These are phyloP conservation scores for Holothuria scabra DNA, from an alignment of 53 echinoderm and acorn worm genomes.

Conservation along the genomic window DNA sequence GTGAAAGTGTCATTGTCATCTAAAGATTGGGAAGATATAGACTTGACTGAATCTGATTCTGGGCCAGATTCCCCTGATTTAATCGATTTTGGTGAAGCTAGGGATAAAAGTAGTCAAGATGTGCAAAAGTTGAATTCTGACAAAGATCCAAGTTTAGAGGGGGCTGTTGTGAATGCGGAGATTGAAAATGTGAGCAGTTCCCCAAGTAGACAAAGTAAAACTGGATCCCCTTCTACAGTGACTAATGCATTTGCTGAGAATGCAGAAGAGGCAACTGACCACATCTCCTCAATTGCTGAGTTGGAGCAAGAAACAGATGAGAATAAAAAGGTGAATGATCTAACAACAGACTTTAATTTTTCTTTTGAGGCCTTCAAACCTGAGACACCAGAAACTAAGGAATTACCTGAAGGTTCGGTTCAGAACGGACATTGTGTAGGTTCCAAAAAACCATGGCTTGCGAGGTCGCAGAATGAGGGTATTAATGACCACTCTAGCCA, in stretches of 20 bases:
- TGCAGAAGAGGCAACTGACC: neutral
- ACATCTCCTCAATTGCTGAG: constrained; percentile 13
- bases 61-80: constrained; percentile 15
- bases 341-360: constrained; percentile 69
- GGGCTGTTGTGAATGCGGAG: constrained; percentile 14
- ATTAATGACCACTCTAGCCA: neutral
- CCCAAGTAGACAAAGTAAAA: constrained; percentile 18
- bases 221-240: neutral
- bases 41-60: constrained; percentile 30
- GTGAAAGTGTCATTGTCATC: neutral
- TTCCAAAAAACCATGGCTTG: constrained; percentile 51
- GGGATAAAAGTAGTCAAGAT: neutral
- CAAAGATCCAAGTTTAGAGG: constrained; percentile 8
- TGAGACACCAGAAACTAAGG: constrained; percentile 42
- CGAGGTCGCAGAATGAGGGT: constrained; percentile 44
- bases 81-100: constrained; percentile 39
- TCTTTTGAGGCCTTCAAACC: constrained; percentile 82
- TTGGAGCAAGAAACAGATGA: constrained; percentile 17
- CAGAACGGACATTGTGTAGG: constrained; percentile 45
- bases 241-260: constrained; percentile 29
- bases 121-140: neutral
- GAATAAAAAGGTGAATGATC: constrained; percentile 52
- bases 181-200: neutral
- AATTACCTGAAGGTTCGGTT: neutral
- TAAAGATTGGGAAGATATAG: constrained; percentile 46